Percentiles rank a stretch among this genome's conserved stretches.
Conservation (phyloP, 2,888 invertebrate species). For the Diaprepes abbreviatus region DNA sequence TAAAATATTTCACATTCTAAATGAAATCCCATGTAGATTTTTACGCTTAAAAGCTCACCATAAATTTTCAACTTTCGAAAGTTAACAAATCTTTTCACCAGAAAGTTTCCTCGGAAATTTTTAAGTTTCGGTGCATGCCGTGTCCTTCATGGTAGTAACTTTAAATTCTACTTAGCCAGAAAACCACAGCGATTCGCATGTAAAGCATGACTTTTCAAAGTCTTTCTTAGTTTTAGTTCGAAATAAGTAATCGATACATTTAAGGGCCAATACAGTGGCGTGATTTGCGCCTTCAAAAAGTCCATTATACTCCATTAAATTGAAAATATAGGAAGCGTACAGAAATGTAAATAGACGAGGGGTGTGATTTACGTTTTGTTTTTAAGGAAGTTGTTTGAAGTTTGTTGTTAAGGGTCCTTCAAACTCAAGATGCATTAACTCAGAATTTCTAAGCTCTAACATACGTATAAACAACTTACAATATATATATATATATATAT, state of each 20-base stretch:
- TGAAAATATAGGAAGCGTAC: not conserved
- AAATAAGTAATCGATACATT: constrained; percentile 30
- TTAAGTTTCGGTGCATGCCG: constrained; percentile 16
- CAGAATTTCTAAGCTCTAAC: too few species aligned
- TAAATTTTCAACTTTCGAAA: constrained; percentile 11
- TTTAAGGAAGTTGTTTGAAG: too few species aligned
- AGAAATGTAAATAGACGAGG: too few species aligned
- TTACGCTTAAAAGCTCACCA: not conserved
- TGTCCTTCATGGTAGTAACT: constrained; percentile 12
- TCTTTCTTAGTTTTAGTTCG: constrained; percentile 24
- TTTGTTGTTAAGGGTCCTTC: too few species aligned
- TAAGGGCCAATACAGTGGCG: constrained; percentile 8
- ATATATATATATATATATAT: too few species aligned
- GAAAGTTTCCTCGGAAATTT: constrained; percentile 14
- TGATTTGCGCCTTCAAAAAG: not conserved
- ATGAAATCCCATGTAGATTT: not conserved
- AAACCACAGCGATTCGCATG: constrained; percentile 35
- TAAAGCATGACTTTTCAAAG: constrained; percentile 41
- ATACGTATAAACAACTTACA: too few species aligned
- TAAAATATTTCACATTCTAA: too few species aligned
- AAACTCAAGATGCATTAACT: too few species aligned
- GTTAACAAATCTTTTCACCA: not conserved
- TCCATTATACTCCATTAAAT: not conserved
- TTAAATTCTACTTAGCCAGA: constrained; percentile 27
- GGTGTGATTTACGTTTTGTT: too few species aligned